Percentiles rank a stretch among this genome's conserved stretches.
Conservation (phyloP, 2,113 vertebrate genomes). For the Clarias macrocephalus region DNA sequence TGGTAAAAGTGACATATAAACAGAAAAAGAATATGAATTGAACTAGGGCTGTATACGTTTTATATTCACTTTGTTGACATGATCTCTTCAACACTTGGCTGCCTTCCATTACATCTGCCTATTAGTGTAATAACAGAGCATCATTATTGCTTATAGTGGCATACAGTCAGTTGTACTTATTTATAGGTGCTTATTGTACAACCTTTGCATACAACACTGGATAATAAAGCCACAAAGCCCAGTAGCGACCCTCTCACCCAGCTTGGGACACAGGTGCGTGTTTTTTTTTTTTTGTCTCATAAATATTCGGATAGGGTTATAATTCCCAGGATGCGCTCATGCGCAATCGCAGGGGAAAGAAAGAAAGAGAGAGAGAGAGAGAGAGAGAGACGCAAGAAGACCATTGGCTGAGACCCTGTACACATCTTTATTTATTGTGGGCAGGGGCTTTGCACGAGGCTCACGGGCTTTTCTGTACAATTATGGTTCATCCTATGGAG, state of each 20-base stretch:
- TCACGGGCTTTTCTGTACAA: not conserved
- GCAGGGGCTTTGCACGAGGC: not conserved
- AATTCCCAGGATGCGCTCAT: slow-evolving; percentile 58
- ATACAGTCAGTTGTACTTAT: not conserved
- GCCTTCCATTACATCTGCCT: not conserved
- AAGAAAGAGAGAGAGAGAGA: slow-evolving; percentile 55
- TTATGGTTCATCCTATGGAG: not conserved
- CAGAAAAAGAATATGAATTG: too few species aligned
- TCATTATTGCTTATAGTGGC: not conserved
- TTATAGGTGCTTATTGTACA: not conserved
- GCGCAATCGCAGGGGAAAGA: slow-evolving; percentile 45
- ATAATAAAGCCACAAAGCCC: not conserved
- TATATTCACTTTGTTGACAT: not conserved
- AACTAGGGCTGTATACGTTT: not conserved
- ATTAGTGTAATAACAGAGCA: not conserved
- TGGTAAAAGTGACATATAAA: too few species aligned
- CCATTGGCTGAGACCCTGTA: slow-evolving; percentile 32
- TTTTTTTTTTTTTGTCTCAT: slow-evolving; percentile 60
- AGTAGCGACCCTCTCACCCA: not conserved
- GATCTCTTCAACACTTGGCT: not conserved
- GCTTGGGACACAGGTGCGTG: slow-evolving; percentile 68
- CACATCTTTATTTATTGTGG: slow-evolving; percentile 15
- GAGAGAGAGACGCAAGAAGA: slow-evolving; percentile 37
- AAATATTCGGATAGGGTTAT: slow-evolving; percentile 68
- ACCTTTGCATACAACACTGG: not conserved